These are phyloP conservation scores for Drepanosiphum platanoidis DNA, from an alignment of 2,888 invertebrate species.

Conservation along the genomic window DNA sequence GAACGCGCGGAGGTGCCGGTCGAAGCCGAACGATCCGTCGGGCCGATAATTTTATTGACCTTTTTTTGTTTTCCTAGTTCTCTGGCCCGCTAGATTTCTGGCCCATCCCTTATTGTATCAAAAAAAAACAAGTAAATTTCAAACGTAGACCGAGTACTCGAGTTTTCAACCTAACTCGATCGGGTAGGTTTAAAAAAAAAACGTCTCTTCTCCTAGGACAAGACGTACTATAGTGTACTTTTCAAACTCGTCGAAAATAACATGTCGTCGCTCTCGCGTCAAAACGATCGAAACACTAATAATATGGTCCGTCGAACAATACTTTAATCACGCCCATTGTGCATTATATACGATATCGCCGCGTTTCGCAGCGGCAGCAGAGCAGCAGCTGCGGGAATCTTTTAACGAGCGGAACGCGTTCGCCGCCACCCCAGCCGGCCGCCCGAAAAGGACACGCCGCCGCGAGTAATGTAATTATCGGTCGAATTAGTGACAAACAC, in stretches of 20 bases:
- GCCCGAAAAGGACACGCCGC: background rate
- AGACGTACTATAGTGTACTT: too few relatives aligned
- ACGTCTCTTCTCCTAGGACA: too few relatives aligned
- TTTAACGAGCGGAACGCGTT: conserved; percentile 13
- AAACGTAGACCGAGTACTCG: too few relatives aligned
- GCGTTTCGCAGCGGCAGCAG: background rate
- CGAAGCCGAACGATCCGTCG: too few relatives aligned
- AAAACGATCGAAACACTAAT: conserved; percentile 12
- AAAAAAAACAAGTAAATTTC: too few relatives aligned
- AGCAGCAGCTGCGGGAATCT: conserved; percentile 19
- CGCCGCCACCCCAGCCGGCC: background rate
- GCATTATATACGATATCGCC: background rate
- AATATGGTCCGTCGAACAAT: conserved; percentile 54
- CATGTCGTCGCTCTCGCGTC: background rate
- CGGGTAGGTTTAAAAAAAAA: too few relatives aligned
- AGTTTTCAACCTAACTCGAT: too few relatives aligned
- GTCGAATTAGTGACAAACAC: conserved; percentile 35
- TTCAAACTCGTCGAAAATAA: background rate
- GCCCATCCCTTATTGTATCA: too few relatives aligned
- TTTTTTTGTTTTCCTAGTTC: too few relatives aligned
- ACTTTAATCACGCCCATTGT: conserved; percentile 46
- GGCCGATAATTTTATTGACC: too few relatives aligned
- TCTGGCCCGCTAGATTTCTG: too few relatives aligned
- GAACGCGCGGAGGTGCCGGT: too few relatives aligned
- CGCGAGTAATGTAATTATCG: conserved; percentile 19